phyloP scores from a whole-genome alignment of 2,113 vertebrate genomes.

The Aythya baeri region DNA sequence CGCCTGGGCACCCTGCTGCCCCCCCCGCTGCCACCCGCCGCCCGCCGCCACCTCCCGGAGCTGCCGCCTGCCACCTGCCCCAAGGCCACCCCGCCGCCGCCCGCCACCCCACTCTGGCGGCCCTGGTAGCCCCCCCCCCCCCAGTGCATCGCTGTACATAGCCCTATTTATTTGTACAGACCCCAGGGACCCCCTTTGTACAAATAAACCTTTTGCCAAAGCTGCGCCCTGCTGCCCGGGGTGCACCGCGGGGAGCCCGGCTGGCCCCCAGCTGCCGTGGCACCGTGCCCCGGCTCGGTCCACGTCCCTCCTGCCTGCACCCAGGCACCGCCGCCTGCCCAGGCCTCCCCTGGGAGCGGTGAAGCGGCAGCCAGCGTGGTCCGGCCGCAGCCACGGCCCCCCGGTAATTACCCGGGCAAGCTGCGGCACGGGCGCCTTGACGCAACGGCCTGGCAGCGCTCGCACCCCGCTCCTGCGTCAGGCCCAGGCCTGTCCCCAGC shows the following conservation, averaged over 20 bases:
- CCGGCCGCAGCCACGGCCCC: neutral
- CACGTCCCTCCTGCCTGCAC: neutral
- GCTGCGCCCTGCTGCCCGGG: neutral
- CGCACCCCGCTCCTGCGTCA: neutral
- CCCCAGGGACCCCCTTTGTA: neutral
- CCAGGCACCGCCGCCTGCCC: neutral
- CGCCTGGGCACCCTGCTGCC: constrained; percentile 79
- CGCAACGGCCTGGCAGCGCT: neutral
- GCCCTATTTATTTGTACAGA: neutral
- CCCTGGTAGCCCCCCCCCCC: constrained; percentile 81
- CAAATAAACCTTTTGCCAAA: neutral
- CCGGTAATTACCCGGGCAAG: neutral
- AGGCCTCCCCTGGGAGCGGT: neutral
- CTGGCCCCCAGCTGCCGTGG: neutral
- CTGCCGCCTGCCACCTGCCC: constrained; percentile 62
- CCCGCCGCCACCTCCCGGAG: constrained; percentile 63
- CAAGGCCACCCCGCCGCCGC: constrained; percentile 52
- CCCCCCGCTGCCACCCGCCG: neutral
- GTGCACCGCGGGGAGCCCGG: neutral
- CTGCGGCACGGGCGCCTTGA: neutral
- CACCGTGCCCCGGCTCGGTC: neutral
- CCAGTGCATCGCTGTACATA: neutral
- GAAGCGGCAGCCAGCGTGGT: neutral
- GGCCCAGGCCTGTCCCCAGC: neutral
- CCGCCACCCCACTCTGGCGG: constrained; percentile 75